Evolutionary conservation across 2,113 vertebrate genomes (phyloP).

Genomic region (Oxyruncus cristatus): DNA sequence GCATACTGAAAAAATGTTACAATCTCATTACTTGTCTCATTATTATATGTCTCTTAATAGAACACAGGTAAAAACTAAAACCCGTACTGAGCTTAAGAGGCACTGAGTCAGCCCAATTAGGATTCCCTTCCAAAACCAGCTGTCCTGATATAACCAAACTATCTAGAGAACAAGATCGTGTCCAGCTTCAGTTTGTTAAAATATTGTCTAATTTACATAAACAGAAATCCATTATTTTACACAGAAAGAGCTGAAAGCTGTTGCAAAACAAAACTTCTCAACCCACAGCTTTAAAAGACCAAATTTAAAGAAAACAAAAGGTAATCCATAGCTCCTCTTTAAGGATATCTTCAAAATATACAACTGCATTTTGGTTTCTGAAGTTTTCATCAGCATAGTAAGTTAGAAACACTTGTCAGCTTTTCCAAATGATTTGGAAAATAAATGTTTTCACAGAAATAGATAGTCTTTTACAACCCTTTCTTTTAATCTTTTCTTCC

Average conservation of each 20-base stretch:
- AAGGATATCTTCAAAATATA: background rate
- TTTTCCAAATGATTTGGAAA: background rate
- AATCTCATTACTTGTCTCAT: too few relatives aligned
- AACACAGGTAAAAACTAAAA: background rate
- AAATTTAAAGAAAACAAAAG: background rate
- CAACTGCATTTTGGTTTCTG: background rate
- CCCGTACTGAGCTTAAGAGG: background rate
- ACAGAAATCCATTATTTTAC: background rate
- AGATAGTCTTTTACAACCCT: background rate
- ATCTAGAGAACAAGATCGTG: background rate
- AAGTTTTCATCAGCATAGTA: background rate
- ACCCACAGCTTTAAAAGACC: background rate
- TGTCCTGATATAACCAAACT: background rate
- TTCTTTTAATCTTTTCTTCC: background rate
- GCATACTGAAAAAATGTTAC: background rate
- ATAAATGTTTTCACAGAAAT: background rate
- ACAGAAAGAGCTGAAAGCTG: background rate
- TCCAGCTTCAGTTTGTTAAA: background rate
- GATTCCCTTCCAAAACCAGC: background rate
- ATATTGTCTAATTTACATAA: background rate
- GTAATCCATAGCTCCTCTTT: background rate
- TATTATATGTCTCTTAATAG: background rate
- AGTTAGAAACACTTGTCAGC: background rate
- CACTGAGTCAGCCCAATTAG: background rate
- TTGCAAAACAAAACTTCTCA: background rate